Evolutionary conservation across 2,113 vertebrate species (phyloP).

Genomic region (Merops nubicus): DNA sequence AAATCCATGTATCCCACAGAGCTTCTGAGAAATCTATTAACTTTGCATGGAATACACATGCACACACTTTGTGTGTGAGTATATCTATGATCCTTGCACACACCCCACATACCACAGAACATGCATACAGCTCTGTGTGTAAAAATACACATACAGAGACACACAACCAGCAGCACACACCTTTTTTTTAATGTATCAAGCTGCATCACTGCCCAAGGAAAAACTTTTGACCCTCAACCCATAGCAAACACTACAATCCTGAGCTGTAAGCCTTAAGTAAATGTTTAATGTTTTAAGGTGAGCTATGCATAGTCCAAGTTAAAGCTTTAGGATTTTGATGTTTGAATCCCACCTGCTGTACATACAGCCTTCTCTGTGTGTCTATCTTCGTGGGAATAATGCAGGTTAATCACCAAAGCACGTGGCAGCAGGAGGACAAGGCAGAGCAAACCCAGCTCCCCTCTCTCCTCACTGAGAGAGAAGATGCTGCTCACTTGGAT

Average conservation of each 20-base stretch:
- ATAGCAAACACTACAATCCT: not conserved
- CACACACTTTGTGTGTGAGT: not conserved
- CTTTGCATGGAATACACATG: not conserved
- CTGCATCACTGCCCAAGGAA: not conserved
- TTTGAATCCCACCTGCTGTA: not conserved
- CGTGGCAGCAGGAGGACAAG: not conserved
- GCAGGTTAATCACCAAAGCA: not conserved
- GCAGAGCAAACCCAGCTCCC: not conserved
- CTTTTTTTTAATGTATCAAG: not conserved
- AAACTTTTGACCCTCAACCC: not conserved
- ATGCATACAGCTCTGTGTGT: not conserved
- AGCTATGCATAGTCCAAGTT: not conserved
- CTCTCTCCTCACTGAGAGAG: not conserved
- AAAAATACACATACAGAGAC: not conserved
- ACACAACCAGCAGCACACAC: not conserved
- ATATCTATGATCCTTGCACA: not conserved
- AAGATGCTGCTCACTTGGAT: not conserved
- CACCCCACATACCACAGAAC: not conserved
- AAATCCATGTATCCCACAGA: not conserved
- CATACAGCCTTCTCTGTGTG: rapidly evolving
- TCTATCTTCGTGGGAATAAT: not conserved
- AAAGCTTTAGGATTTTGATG: not conserved
- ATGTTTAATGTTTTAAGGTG: constrained; percentile 3
- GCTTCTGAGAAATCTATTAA: not conserved
- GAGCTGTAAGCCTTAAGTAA: not conserved